Evolutionary conservation across 1,140 invertebrate genomes (phyloP).

Genomic region (Tribolium castaneum): DNA sequence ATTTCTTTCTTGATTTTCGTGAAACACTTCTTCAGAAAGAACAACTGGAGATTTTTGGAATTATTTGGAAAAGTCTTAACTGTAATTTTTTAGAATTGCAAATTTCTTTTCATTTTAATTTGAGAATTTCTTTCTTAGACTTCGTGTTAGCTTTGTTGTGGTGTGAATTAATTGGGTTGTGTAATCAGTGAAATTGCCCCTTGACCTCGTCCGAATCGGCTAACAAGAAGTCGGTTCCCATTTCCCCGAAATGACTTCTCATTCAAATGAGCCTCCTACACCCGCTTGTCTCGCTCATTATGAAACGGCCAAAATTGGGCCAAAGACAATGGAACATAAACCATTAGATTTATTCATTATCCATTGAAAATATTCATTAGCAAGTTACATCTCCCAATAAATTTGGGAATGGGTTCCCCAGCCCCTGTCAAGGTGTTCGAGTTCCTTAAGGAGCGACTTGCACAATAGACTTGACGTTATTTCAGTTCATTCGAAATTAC

Average conservation of each 20-base stretch:
- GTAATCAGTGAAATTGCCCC: not conserved
- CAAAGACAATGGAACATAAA: conserved; percentile 17
- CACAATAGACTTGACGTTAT: conserved; percentile 15
- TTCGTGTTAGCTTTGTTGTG: too few species aligned
- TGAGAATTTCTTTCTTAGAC: too few species aligned
- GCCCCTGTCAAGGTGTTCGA: conserved; percentile 15
- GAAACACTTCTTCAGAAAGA: too few species aligned
- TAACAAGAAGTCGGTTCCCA: not conserved
- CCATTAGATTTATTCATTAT: conserved; percentile 11
- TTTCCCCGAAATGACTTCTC: not conserved
- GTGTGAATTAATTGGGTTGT: too few species aligned
- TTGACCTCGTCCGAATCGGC: not conserved
- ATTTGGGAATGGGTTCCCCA: not conserved
- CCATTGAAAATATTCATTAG: not conserved
- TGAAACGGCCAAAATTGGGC: not conserved
- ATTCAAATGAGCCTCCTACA: conserved; percentile 3
- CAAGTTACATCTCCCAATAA: not conserved
- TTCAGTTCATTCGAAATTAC: conserved; percentile 1
- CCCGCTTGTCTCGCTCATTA: not conserved
- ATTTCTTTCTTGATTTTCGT: too few species aligned
- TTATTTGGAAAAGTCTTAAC: too few species aligned
- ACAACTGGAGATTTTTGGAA: too few species aligned
- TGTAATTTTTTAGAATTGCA: too few species aligned
- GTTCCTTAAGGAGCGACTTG: conserved; percentile 9
- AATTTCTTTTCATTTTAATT: too few species aligned